Conservation (phyloP, 2,113 vertebrate genomes). For the Pelvicachromis taeniatus region DNA sequence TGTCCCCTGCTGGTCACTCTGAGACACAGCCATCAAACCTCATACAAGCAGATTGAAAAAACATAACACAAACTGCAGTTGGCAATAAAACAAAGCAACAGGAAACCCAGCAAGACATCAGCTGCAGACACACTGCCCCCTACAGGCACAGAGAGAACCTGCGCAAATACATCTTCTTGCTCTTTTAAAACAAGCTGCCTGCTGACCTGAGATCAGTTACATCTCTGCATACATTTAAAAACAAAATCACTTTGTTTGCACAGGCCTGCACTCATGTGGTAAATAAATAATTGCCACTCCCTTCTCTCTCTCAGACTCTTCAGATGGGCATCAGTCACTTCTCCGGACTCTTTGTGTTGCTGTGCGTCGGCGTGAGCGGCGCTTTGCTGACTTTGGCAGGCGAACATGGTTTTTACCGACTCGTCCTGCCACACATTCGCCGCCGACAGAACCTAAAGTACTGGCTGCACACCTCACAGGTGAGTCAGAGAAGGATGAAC, state of each 20-base stretch:
- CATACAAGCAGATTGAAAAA: not conserved
- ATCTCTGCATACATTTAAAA: not conserved
- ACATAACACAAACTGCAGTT: not conserved
- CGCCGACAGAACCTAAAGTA: constrained; percentile 81
- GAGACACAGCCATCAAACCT: not conserved
- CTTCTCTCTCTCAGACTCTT: constrained; percentile 76
- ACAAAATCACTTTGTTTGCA: not conserved
- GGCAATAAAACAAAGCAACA: not conserved
- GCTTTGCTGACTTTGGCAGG: constrained; percentile 82
- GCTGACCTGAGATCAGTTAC: not conserved
- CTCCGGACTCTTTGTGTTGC: constrained; percentile 84
- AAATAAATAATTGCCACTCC: not conserved
- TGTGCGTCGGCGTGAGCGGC: constrained; percentile 84
- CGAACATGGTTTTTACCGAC: constrained; percentile 82
- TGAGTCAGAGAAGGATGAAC: constrained; percentile 16
- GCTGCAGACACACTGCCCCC: not conserved
- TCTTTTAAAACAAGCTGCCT: not conserved
- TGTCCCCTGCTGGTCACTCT: not conserved
- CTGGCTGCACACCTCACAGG: constrained; percentile 93
- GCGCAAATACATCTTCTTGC: not conserved
- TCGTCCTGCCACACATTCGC: constrained; percentile 82
- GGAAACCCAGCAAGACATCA: not conserved
- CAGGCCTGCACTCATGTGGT: not conserved
- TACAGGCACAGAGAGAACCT: not conserved
- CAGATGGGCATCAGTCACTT: constrained; percentile 93